These are phyloP conservation scores for Ecliptopera silaceata DNA, from an alignment of 2,888 invertebrate species.

Conservation along the genomic window DNA sequence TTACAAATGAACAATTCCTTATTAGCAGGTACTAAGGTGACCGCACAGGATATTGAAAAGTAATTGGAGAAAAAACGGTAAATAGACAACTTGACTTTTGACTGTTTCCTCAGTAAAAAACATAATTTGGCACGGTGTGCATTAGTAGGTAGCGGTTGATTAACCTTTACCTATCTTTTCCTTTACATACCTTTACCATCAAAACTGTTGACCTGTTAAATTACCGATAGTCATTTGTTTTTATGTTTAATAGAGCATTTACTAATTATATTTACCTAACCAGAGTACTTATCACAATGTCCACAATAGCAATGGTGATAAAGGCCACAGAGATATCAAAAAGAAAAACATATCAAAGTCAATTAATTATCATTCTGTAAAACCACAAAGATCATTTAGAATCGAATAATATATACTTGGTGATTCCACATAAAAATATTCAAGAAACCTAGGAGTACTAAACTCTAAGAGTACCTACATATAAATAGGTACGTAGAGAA, in stretches of 20 bases:
- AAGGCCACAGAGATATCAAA: too few relatives aligned
- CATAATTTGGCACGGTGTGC: constrained; percentile 50
- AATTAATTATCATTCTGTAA: too few relatives aligned
- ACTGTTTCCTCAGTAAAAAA: constrained; percentile 62
- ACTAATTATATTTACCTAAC: neutral
- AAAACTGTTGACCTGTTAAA: constrained; percentile 64
- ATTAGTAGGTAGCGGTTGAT: constrained; percentile 42
- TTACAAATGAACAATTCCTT: constrained; percentile 17
- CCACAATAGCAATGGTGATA: too few relatives aligned
- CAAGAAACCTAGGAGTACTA: too few relatives aligned
- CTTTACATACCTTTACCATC: constrained; percentile 45
- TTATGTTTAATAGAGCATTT: neutral
- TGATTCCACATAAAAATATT: too few relatives aligned
- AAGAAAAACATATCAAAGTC: too few relatives aligned
- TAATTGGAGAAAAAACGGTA: constrained; percentile 41
- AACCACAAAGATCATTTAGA: too few relatives aligned
- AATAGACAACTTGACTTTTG: constrained; percentile 34
- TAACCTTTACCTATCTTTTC: too few relatives aligned
- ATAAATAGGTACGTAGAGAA: too few relatives aligned
- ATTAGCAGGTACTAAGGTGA: constrained; percentile 3
- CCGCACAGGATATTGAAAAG: constrained; percentile 41
- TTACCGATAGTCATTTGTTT: constrained; percentile 37
- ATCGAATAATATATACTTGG: too few relatives aligned
- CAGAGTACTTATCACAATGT: too few relatives aligned
- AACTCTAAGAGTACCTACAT: too few relatives aligned